A percentile compares a stretch with the other conserved stretches of the same genome.
These are phyloP conservation scores for Boloria selene DNA, from an alignment of 2,888 invertebrate genomes.

Conservation along the genomic window DNA sequence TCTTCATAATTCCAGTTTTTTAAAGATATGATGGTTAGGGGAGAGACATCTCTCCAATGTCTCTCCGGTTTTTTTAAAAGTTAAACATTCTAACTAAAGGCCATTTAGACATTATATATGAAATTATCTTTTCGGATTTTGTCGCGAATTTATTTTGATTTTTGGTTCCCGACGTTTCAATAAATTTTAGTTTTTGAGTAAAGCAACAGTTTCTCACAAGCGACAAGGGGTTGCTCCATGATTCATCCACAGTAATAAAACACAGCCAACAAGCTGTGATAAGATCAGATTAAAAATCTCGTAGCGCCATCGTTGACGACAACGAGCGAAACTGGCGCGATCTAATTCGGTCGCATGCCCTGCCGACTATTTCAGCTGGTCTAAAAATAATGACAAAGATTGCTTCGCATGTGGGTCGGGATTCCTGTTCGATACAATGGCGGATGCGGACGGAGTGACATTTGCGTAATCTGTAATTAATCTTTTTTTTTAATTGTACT, in stretches of 20 bases:
- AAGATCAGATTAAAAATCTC: slow-evolving; percentile 32
- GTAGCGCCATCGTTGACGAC: slow-evolving; percentile 46
- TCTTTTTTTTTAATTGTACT: slow-evolving; percentile 7
- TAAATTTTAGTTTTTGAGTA: too few species aligned
- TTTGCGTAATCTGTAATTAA: slow-evolving; percentile 42
- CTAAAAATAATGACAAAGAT: slow-evolving; percentile 65
- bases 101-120: too few species aligned
- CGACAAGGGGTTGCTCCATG: slow-evolving; percentile 27
- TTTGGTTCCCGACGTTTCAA: too few species aligned
- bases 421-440: slow-evolving; percentile 53
- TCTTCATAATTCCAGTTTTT: too few species aligned
- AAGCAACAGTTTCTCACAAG: not conserved
- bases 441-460: slow-evolving; percentile 42
- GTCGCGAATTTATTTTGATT: too few species aligned
- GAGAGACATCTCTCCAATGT: too few species aligned
- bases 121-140: too few species aligned
- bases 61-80: too few species aligned
- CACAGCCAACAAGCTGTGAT: slow-evolving; percentile 29
- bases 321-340: slow-evolving; percentile 41
- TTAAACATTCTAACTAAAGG: too few species aligned
- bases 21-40: too few species aligned
- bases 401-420: slow-evolving; percentile 66
- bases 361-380: slow-evolving; percentile 71
- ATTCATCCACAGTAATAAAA: slow-evolving; percentile 29
- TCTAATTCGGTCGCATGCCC: slow-evolving; percentile 66